phyloP scores from a whole-genome alignment of 2,113 vertebrate genomes.

The Pollimyrus isidori region DNA sequence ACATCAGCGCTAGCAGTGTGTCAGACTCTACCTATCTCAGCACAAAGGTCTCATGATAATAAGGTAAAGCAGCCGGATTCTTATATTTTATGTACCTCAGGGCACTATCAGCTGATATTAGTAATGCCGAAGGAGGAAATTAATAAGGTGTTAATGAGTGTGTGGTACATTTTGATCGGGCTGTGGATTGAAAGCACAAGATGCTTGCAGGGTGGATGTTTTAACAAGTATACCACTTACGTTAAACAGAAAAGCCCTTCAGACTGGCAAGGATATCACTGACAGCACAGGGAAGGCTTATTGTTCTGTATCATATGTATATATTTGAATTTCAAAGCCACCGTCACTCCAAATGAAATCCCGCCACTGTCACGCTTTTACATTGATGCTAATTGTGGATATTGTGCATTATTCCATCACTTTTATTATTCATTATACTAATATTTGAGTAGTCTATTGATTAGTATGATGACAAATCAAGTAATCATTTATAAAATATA shows the following conservation, averaged over 20 bases:
- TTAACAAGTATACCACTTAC: background rate
- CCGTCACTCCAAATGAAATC: background rate
- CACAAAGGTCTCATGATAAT: background rate
- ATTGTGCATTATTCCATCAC: background rate
- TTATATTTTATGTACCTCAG: background rate
- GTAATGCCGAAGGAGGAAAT: background rate
- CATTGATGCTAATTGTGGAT: slow-evolving; percentile 2
- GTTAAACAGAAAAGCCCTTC: background rate
- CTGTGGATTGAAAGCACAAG: slow-evolving; percentile 1
- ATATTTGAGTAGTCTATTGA: no score
- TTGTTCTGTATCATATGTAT: background rate
- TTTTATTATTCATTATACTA: no score
- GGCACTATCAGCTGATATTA: background rate
- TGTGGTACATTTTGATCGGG: background rate
- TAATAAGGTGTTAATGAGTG: background rate
- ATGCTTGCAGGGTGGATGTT: background rate
- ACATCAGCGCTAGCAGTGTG: background rate
- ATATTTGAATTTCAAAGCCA: background rate
- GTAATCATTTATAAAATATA: no score
- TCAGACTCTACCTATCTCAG: background rate
- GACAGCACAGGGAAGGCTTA: background rate
- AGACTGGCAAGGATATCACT: background rate
- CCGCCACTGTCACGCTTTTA: background rate
- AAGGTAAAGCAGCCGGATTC: background rate
- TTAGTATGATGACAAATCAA: no score